Percentiles rank a stretch among this genome's conserved stretches.
Evolutionary conservation across 2,113 vertebrate genomes (phyloP).

Genomic region (Montifringilla adamsi): DNA sequence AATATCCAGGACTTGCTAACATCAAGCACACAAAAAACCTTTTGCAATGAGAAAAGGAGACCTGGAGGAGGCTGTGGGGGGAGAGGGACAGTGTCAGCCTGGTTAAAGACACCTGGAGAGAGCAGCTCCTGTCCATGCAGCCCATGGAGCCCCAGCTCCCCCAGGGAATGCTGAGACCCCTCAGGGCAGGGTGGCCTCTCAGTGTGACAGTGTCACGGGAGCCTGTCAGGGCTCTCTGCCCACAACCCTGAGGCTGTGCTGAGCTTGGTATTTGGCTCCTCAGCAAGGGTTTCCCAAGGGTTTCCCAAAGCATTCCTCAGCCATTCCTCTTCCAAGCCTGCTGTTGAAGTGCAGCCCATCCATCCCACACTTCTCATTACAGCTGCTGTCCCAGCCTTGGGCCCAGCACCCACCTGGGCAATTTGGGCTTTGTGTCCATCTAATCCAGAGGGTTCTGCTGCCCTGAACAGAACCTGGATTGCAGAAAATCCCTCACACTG

Average conservation of each 20-base stretch:
- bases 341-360: background rate
- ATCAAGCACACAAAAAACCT: background rate
- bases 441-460: background rate
- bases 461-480: background rate
- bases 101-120: background rate
- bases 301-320: background rate
- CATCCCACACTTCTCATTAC: background rate
- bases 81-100: background rate
- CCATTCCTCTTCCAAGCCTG: background rate
- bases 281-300: background rate
- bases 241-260: background rate
- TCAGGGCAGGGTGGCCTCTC: background rate
- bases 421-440: background rate
- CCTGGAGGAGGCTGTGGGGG: background rate
- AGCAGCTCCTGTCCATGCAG: background rate
- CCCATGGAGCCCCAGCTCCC: rapidly evolving
- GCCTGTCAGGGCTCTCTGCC: background rate
- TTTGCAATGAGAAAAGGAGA: background rate
- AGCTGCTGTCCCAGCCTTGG: background rate
- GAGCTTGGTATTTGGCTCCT: background rate
- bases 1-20: background rate
- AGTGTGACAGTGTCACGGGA: background rate
- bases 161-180: background rate
- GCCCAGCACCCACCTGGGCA: background rate
- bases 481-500: background rate